Base-by-base conservation (phyloP, 2,113 vertebrate genomes). In the Pao palembangensis region DNA sequence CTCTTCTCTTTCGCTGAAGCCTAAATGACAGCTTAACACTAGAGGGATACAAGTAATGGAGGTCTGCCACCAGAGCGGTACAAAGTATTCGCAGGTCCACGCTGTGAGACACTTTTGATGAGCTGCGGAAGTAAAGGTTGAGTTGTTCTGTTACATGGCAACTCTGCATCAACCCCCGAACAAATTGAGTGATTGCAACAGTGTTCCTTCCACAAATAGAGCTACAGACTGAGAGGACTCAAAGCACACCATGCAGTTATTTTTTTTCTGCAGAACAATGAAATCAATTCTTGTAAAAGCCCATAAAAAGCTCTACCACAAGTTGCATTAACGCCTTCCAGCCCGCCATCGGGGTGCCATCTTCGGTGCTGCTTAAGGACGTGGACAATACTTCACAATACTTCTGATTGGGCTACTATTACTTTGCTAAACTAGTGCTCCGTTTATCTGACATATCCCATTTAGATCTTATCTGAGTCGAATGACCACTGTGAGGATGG, bases 361-460 rank as follows among this genome's bases (percentile, higher is more conserved):
- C 58, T 64, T 62, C 69, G 64, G 14, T 43, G 12, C 50, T 61
- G 20, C 8, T 49, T 55, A 41, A 69, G 67, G 72, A 68, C 70
- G 64, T 56, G 49, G 42, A 79, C 61, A 72, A 73, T 73, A 51
- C 57, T 73, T 77, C 43, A 55, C 54, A 76, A 80, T 78, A 68
- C 67, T 73, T 83, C 76, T 82, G 64, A 86, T 86, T 85, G 83
- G 80, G 12, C 66, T 73, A 71, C 80, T 82, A 73, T 78, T 81
- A 61, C 74, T 55, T 48, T 50, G 62, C 79, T 60, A 65, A 79
- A 60, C 72, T 65, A 70, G 63, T 0, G 18, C 74, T 78, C 68
- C 55, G 44, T 79, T 61, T 57, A 64, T 84, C 61, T 79, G 78
- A 80, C 75, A 78, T 79, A 76, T 80, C 82, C 74, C 78, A 86